These are phyloP conservation scores for Aradophagus sp. DNA, from an alignment of 1,140 invertebrate genomes.

Conservation along the genomic window DNA sequence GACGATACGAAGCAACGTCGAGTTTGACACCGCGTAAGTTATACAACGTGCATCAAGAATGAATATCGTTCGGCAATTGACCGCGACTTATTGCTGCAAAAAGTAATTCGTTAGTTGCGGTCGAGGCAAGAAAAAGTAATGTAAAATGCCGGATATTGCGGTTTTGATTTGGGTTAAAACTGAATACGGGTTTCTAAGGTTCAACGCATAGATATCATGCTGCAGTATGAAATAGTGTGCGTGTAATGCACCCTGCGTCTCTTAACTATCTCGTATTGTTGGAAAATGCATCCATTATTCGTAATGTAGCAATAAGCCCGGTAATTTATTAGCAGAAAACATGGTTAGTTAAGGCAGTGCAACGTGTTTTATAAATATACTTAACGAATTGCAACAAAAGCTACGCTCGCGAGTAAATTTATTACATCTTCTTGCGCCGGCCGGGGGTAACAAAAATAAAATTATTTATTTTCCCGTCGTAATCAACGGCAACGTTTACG, in stretches of 20 bases:
- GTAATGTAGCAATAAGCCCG: slow-evolving; percentile 37
- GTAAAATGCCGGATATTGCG: background rate
- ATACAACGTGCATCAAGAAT: too few relatives aligned
- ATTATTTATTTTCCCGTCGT: too few relatives aligned
- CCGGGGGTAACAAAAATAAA: too few relatives aligned
- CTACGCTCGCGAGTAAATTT: slow-evolving; percentile 18
- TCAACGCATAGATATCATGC: slow-evolving; percentile 21
- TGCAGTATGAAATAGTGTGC: slow-evolving; percentile 20
- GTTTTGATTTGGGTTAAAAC: slow-evolving; percentile 32
- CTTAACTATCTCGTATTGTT: slow-evolving; percentile 46
- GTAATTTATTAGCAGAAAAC: slow-evolving; percentile 41
- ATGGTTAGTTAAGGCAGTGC: slow-evolving; percentile 22
- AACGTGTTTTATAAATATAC: slow-evolving; percentile 22
- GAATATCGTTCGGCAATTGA: too few relatives aligned
- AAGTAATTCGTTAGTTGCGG: too few relatives aligned
- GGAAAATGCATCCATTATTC: slow-evolving; percentile 46
- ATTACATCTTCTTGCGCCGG: too few relatives aligned
- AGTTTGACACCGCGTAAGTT: too few relatives aligned
- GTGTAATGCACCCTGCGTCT: slow-evolving; percentile 18
- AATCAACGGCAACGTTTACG: too few relatives aligned
- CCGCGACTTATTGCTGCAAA: too few relatives aligned
- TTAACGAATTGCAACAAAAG: slow-evolving; percentile 20
- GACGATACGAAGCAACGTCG: too few relatives aligned
- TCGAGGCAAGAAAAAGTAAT: slow-evolving; percentile 5
- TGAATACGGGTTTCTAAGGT: slow-evolving; percentile 25